phyloP scores from a whole-genome alignment of 2,113 vertebrate genomes.

The Ammodytes dubius region DNA sequence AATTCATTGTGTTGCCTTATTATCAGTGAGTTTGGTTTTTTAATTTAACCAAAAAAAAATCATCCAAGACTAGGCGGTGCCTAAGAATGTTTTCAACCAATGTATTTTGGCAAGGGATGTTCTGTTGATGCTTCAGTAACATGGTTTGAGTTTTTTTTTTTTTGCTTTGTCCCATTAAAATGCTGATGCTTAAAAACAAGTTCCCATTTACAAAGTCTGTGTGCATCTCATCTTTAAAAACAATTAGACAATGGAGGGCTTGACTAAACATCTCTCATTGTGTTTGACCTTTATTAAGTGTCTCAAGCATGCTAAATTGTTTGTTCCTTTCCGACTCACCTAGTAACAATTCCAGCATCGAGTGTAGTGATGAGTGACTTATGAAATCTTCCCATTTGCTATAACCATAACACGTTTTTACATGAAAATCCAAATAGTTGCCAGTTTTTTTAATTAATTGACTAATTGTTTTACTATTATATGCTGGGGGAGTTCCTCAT shows the following conservation, averaged over 20 bases:
- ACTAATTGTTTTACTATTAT: no score
- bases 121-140: conserved; percentile 78
- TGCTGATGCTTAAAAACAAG: conserved; percentile 73
- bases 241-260: neutral
- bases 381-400: no score
- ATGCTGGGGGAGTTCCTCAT: no score
- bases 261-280: neutral
- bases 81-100: conserved; percentile 78
- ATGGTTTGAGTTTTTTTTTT: conserved; percentile 67
- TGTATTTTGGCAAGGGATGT: conserved; percentile 50
- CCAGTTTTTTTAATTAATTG: no score
- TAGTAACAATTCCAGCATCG: neutral
- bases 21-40: conserved; percentile 65
- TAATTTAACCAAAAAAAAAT: conserved; percentile 71
- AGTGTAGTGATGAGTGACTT: no score
- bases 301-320: neutral
- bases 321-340: neutral
- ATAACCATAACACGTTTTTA: no score
- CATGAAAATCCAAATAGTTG: no score
- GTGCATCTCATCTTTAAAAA: conserved; percentile 39
- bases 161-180: conserved; percentile 85
- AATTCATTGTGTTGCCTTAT: conserved; percentile 82
- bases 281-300: neutral
- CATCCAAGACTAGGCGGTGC: conserved; percentile 75
- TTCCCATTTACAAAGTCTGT: conserved; percentile 39